Evolutionary conservation across 2,113 vertebrate genomes (phyloP), one percentile per base, ranked within the genome.

Genomic region (Nibea albiflora): DNA sequence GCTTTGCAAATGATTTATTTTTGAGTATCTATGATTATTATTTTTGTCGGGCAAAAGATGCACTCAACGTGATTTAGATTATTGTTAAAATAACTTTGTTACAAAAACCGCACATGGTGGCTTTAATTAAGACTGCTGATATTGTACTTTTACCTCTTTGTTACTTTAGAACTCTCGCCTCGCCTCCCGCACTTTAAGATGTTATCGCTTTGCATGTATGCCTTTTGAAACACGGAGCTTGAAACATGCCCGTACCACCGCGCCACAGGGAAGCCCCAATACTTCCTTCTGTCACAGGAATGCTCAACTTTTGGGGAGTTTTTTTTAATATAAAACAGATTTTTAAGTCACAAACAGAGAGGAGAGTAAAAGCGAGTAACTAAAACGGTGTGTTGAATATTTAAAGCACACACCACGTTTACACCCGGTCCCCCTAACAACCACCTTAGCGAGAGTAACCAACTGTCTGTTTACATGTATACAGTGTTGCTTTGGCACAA

Each of bases 401-500:
- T 85, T 67, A 69, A 81, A 80, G 44, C 47, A 19, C 47, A 19
- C 22, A 78, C 53, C 20, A 58, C 67, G 39, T 81, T 83, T 76
- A 81, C 63, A 49, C 17, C 73, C n/a, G 15, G 22, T 71, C 47
- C 49, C 17, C 74, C 58, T 44, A 71, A 80, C n/a, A 26, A 73
- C 69, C 60, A 86, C 79, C 80, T 89, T 53, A 57, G 60, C 14
- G 31, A 65, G 46, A 66, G 65, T 46, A 84, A 78, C 73, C 53
- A 68, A 75, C 44, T 31, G 77, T 61, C 57, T 80, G 68, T 83
- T 86, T 80, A 74, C 70, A 88, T 76, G 26, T 62, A 65, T 8
- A 66, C 65, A 58, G 22, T 57, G 24, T 46, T n/a, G 68, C 57
- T 73, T 54, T 78, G 79, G 66, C 67, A 82, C 52, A 83, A 88